A percentile compares a stretch with the other conserved stretches of the same genome.
These are phyloP conservation scores for Patella ulyssiponensis DNA, from an alignment of 2,888 invertebrate genomes.

Conservation along the genomic window DNA sequence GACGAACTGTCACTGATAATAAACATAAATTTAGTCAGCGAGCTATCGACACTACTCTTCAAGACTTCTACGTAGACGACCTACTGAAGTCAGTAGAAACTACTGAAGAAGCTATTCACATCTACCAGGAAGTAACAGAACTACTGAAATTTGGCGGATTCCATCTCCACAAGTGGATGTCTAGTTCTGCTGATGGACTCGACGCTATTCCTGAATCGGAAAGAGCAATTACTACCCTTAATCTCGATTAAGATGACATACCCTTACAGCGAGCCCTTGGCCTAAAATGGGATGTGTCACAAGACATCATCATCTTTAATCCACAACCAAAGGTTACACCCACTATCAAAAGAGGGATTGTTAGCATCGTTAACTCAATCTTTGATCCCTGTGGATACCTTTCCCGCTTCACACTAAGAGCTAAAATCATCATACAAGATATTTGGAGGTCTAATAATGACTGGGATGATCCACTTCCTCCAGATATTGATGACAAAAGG, in stretches of 20 bases:
- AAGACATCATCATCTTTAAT: slow-evolving; percentile 6
- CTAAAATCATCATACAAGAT: slow-evolving; percentile 1
- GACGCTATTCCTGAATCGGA: not conserved
- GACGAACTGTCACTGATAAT: not conserved
- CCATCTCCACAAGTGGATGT: not conserved
- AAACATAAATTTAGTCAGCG: not conserved
- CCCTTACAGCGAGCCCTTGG: slow-evolving; percentile 15
- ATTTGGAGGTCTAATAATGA: slow-evolving; percentile 5
- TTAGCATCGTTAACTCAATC: slow-evolving; percentile 12
- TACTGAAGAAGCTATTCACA: not conserved
- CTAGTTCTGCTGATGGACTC: not conserved
- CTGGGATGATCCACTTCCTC: slow-evolving; percentile 15
- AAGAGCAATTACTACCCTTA: not conserved
- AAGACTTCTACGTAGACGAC: slow-evolving; percentile 6
- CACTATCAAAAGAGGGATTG: slow-evolving; percentile 9
- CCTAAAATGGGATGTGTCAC: slow-evolving; percentile 8
- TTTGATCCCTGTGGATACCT: slow-evolving; percentile 17
- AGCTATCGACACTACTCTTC: not conserved
- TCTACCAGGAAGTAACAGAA: not conserved
- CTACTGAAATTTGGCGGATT: slow-evolving; percentile 6
- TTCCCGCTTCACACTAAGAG: slow-evolving; percentile 15
- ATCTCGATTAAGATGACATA: slow-evolving; percentile 3
- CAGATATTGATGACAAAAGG: not conserved
- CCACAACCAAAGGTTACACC: not conserved
- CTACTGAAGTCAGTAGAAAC: not conserved